A percentile compares a stretch with the other conserved stretches of the same genome.
These are phyloP conservation scores for Dipodomys merriami DNA, from an alignment of 2,113 vertebrate genomes.

Conservation along the genomic window DNA sequence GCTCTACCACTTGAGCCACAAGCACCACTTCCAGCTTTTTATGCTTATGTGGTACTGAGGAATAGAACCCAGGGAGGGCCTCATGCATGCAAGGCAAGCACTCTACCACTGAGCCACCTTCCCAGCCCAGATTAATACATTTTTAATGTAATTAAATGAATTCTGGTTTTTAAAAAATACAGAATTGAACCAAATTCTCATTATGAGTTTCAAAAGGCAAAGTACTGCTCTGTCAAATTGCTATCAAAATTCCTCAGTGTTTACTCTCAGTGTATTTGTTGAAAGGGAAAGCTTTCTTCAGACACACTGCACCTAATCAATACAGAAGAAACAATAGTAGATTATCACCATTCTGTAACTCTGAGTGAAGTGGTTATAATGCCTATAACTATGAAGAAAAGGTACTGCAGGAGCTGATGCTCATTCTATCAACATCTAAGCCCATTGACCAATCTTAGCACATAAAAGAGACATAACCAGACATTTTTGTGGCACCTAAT, in stretches of 20 bases:
- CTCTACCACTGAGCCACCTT: too few relatives aligned
- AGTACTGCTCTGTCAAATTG: background rate
- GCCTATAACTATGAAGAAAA: background rate
- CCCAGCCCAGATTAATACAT: too few relatives aligned
- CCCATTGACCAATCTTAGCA: background rate
- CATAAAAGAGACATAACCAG: background rate
- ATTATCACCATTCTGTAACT: background rate
- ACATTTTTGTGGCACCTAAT: background rate
- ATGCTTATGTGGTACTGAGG: too few relatives aligned
- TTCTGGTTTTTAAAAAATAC: background rate
- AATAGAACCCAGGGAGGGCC: too few relatives aligned
- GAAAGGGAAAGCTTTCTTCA: too few relatives aligned
- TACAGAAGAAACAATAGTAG: slow-evolving; percentile 6
- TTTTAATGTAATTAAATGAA: background rate
- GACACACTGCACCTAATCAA: background rate
- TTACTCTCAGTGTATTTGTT: background rate
- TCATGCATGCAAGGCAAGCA: too few relatives aligned
- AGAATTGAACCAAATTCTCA: slow-evolving; percentile 36
- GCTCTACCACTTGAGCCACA: too few relatives aligned
- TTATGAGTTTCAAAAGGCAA: background rate
- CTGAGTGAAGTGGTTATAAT: background rate
- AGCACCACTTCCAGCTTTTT: too few relatives aligned
- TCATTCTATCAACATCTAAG: background rate
- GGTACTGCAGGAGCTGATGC: background rate
- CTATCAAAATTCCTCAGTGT: background rate